Base-by-base conservation (phyloP, 2,888 invertebrate species). In the Perithous albicinctus region DNA sequence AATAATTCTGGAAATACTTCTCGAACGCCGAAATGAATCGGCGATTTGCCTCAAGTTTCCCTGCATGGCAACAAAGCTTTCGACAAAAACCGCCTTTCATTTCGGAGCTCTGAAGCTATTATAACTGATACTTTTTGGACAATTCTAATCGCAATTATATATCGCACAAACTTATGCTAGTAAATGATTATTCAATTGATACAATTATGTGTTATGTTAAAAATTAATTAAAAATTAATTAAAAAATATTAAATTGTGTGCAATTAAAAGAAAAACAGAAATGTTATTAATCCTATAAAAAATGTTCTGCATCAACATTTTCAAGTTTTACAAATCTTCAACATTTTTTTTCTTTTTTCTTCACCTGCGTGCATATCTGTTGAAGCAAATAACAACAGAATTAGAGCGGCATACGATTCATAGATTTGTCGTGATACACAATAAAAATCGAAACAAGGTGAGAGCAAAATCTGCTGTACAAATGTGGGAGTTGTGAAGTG, bases 401-500 rank as follows among this genome's bases (percentile, higher is more conserved):
- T 66, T n/a, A 6, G 46, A 79, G 26, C 43, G 12, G 32, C 41
- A 41, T 26, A 38, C 7, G n/a, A 38, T 35, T 54, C 23, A 56
- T 63, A 20, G 29, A 41, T 6, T 66, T 20, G 41, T 79, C 26
- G 59, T 48, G 64, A 29, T 56, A 35, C 46, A 26, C 70, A 48
- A 63, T 59, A 61, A 74, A n/a, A 59, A 51, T 38, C 38, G 61
- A 70, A 26, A 41, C 54, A 66, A 63, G 48, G 56, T 15, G 69
- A 70, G 78, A 78, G 63, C n/a, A 46, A 72, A 32, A 64, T 56
- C 64, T 26, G 48, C 20, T 56, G 67, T 29, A 46, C 46, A 75
- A 80, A 76, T 48, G 78, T 78, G 80, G 61, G 73, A 83, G 78
- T 80, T 54, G 66, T 20, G 69, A 77, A 61, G 82, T 63, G 81